These are phyloP conservation scores for Cygnus olor DNA, from an alignment of 2,797 vertebrate species.

Conservation along the genomic window DNA sequence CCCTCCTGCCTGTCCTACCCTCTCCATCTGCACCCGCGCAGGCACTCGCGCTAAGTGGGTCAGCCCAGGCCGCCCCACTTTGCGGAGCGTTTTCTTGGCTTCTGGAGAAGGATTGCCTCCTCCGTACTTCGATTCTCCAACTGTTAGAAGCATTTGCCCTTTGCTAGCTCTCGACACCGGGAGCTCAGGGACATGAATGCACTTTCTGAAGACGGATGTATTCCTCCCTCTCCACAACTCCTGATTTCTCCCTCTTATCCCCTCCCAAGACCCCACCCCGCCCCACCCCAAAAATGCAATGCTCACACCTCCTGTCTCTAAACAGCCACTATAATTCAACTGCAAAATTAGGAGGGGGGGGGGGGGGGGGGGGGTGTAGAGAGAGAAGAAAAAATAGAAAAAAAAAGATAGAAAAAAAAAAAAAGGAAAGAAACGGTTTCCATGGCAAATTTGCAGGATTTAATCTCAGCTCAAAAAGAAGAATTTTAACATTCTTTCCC, in stretches of 20 bases:
- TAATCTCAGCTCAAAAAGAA: conserved; percentile 35
- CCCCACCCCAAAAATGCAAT: not conserved
- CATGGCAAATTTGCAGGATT: conserved; percentile 64
- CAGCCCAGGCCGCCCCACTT: not conserved
- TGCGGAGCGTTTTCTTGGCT: not conserved
- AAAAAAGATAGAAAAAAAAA: not conserved
- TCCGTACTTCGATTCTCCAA: not conserved
- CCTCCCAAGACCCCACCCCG: not conserved
- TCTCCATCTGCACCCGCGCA: not conserved
- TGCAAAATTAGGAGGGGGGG: not conserved
- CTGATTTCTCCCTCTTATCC: not conserved
- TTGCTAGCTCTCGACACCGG: rapidly evolving
- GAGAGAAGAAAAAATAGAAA: not conserved
- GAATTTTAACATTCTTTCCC: conserved; percentile 56
- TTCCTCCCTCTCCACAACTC: not conserved
- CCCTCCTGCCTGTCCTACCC: not conserved
- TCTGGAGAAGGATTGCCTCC: not conserved
- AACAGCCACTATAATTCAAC: not conserved
- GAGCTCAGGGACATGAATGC: not conserved
- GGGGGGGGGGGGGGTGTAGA: too few species aligned
- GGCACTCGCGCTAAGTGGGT: not conserved
- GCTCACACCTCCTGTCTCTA: not conserved
- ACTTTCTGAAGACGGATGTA: not conserved
- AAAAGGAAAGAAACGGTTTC: conserved; percentile 21
- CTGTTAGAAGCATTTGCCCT: conserved; percentile 27